Conservation (phyloP, 2,797 vertebrate species). For the Lates japonicus region DNA sequence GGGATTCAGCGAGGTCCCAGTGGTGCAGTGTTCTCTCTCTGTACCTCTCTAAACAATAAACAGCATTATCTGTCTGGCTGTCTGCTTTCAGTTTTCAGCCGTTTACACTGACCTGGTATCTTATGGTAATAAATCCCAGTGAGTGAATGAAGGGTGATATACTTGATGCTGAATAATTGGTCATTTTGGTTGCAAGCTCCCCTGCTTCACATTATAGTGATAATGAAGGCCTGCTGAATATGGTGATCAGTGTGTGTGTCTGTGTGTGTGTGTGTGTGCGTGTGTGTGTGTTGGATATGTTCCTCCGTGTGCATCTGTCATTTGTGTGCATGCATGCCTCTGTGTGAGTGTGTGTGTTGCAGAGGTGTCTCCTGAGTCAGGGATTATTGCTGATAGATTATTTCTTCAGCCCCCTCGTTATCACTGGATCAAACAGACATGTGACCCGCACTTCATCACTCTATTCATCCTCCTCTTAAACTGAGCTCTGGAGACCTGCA, state of each 20-base stretch:
- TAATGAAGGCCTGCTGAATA: slow-evolving; percentile 88
- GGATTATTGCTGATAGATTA: slow-evolving; percentile 88
- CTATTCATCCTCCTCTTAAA: slow-evolving; percentile 85
- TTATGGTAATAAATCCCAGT: slow-evolving; percentile 78
- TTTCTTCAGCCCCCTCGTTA: slow-evolving; percentile 86
- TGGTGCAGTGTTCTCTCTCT: slow-evolving; percentile 68
- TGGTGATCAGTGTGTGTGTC: slow-evolving; percentile 78
- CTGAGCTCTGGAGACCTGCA: slow-evolving; percentile 82
- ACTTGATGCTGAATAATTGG: slow-evolving; percentile 85
- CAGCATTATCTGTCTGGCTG: slow-evolving; percentile 76
- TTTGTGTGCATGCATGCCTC: slow-evolving; percentile 44
- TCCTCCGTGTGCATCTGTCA: slow-evolving; percentile 77
- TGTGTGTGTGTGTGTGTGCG: slow-evolving; percentile 39
- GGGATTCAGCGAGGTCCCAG: slow-evolving; percentile 69
- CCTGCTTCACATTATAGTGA: slow-evolving; percentile 83
- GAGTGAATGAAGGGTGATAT: slow-evolving; percentile 76
- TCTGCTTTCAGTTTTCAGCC: slow-evolving; percentile 68
- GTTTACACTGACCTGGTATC: slow-evolving; percentile 76
- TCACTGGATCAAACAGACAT: slow-evolving; percentile 86
- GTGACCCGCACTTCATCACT: slow-evolving; percentile 85
- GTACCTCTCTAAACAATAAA: slow-evolving; percentile 79
- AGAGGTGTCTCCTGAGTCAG: slow-evolving; percentile 84
- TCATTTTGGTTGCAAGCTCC: slow-evolving; percentile 85
- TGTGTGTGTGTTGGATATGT: slow-evolving; percentile 60
- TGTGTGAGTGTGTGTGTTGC: slow-evolving; percentile 58